Conservation (phyloP, 2,113 vertebrate genomes). For the Litocranius walleri region DNA sequence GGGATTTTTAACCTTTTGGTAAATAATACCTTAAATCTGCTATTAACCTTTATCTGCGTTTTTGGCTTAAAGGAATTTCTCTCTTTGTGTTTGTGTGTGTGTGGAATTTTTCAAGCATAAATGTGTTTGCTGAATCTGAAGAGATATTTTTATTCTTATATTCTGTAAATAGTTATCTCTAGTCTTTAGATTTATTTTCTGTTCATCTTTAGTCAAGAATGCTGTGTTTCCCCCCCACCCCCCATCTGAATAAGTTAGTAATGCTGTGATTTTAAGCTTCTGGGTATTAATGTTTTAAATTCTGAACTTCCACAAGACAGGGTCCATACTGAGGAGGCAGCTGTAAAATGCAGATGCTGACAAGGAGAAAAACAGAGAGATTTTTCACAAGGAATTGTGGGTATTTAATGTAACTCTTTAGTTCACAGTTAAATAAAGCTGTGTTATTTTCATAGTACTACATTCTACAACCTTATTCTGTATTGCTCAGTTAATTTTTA, state of each 20-base stretch:
- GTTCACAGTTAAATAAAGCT: neutral
- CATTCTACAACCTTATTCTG: neutral
- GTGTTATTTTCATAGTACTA: neutral
- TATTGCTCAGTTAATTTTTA: slow-evolving; percentile 12
- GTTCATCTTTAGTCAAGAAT: slow-evolving; percentile 19
- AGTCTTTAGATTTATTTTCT: slow-evolving; percentile 57
- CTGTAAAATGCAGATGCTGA: slow-evolving; percentile 54
- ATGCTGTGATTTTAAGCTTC: slow-evolving; percentile 19
- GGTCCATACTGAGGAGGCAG: neutral
- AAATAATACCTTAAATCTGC: neutral
- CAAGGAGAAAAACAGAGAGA: slow-evolving; percentile 55
- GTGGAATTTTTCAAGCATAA: neutral
- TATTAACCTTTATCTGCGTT: neutral
- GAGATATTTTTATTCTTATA: slow-evolving; percentile 24
- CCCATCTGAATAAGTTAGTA: slow-evolving; percentile 28
- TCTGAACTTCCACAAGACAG: neutral
- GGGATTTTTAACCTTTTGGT: slow-evolving; percentile 33
- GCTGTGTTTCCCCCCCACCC: neutral
- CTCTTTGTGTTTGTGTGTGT: neutral
- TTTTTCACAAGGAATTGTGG: slow-evolving; percentile 37
- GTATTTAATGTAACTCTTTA: slow-evolving; percentile 49
- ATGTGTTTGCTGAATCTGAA: slow-evolving; percentile 35
- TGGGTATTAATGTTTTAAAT: slow-evolving; percentile 45
- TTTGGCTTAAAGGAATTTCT: slow-evolving; percentile 19
- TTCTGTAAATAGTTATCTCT: slow-evolving; percentile 26